Base-by-base conservation (phyloP, 2,888 invertebrate species). In the Ariolimax columbianus region DNA sequence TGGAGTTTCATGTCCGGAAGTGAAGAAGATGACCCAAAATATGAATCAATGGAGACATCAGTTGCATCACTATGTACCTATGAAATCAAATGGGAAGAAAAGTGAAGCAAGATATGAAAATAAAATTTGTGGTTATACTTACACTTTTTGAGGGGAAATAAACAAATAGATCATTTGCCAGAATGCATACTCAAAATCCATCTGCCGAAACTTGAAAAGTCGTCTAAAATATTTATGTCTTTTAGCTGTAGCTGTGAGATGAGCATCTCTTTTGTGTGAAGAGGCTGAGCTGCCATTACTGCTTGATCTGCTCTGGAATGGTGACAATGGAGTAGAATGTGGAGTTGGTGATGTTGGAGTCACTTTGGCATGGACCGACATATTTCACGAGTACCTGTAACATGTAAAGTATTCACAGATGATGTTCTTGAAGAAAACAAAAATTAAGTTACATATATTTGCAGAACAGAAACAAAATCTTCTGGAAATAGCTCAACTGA, bases 131-230 rank as follows among this genome's bases (percentile, higher is more conserved):
- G 3, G n/a, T n/a, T 36, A 77, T 68, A 88, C 92, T 92, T 92
- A 95, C 63, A 99, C 98, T 96, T 98, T 98, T 93, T 99, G 98
- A 30, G 99, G 99, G 0, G 98, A 96, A 84, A 97, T 96, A 93
- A 99, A 97, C 88, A 99, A 95, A 94, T 98, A 98, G 0, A 98
- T 94, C 98, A 99, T 99, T 95, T 99, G 99, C 99, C 99, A 99
- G n/a, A 97, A 95, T 0, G 99, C 99, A 95, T 98, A 99, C 94
- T 99, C 98, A 95, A 99, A 99, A 95, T 99, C 99, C 99, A 99
- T 99, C 95, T 99, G 99, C 92, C 97, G 96, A 93, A 98, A 98
- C 94, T 97, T 97, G 86, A 94, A 90, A 38, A 94, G 86, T 30
- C 93, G 96, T 89, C 97, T 95, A 81, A 98, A 95, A 94, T 98